phyloP scores from a whole-genome alignment of 2,113 vertebrate genomes.

The Lonchura striata region DNA sequence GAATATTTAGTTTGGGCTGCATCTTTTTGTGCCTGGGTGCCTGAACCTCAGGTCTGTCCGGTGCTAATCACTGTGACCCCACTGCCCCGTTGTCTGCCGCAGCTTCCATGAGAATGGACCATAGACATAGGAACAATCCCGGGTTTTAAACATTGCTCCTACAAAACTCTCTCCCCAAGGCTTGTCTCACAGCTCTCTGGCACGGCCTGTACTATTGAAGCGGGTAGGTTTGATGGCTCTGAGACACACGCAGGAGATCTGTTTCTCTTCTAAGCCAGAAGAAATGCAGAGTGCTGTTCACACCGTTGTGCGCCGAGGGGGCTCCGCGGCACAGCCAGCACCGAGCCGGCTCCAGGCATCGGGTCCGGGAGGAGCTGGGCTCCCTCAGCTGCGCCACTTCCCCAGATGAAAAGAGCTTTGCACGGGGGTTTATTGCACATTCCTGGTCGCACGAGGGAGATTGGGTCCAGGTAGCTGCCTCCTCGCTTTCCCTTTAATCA shows the following conservation, averaged over 20 bases:
- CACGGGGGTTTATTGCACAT: neutral
- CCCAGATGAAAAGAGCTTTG: neutral
- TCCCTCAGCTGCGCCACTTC: neutral
- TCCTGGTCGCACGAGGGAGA: neutral
- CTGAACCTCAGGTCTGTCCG: neutral
- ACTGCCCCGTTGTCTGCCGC: accelerated
- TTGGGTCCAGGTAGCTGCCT: slow-evolving; percentile 26
- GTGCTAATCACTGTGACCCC: neutral
- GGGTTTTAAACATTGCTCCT: neutral
- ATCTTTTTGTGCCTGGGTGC: neutral
- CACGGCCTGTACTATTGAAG: neutral
- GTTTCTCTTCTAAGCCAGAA: neutral
- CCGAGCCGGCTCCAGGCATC: neutral
- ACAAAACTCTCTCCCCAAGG: neutral
- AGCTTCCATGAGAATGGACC: neutral
- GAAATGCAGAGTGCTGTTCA: neutral
- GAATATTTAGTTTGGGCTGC: neutral
- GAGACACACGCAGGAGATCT: neutral
- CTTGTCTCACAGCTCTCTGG: neutral
- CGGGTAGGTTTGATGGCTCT: neutral
- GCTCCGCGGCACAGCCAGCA: accelerated
- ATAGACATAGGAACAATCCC: neutral
- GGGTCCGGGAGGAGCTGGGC: neutral
- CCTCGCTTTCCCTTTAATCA: slow-evolving; percentile 22
- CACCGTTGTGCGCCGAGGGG: accelerated